These are phyloP conservation scores for Leptinotarsa undecemlineata DNA, from an alignment of 1,140 invertebrate species.

Conservation along the genomic window DNA sequence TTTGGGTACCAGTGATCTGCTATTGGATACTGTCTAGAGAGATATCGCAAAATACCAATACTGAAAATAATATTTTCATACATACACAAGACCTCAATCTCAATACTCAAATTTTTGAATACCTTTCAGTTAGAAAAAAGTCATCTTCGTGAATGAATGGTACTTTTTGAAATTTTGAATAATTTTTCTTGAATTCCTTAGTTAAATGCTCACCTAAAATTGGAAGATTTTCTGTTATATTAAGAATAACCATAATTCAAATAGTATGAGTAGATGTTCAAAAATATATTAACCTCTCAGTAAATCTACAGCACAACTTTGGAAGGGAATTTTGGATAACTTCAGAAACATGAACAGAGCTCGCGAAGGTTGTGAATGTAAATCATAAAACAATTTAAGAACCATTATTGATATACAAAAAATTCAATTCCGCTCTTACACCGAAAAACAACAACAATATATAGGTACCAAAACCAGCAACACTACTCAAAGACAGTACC, in stretches of 20 bases:
- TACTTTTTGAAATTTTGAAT: constrained; percentile 78
- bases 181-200: constrained; percentile 68
- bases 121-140: constrained; percentile 82
- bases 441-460: too few relatives aligned
- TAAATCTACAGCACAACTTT: constrained; percentile 60
- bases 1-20: constrained; percentile 74
- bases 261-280: not conserved
- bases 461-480: too few relatives aligned
- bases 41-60: constrained; percentile 73
- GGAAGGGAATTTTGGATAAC: constrained; percentile 65
- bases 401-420: constrained; percentile 22
- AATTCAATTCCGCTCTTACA: not conserved
- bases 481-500: too few relatives aligned
- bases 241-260: not conserved
- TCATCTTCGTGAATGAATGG: constrained; percentile 80
- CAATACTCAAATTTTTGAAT: constrained; percentile 26
- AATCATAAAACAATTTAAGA: constrained; percentile 70
- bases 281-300: constrained; percentile 55
- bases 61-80: constrained; percentile 55
- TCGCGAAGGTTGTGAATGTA: constrained; percentile 73
- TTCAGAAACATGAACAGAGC: constrained; percentile 72
- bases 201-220: constrained; percentile 72
- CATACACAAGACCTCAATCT: constrained; percentile 7
- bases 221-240: not conserved
- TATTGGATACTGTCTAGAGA: constrained; percentile 57